These are phyloP conservation scores for Sialis lutaria DNA, from an alignment of 2,888 invertebrate species.

Conservation along the genomic window DNA sequence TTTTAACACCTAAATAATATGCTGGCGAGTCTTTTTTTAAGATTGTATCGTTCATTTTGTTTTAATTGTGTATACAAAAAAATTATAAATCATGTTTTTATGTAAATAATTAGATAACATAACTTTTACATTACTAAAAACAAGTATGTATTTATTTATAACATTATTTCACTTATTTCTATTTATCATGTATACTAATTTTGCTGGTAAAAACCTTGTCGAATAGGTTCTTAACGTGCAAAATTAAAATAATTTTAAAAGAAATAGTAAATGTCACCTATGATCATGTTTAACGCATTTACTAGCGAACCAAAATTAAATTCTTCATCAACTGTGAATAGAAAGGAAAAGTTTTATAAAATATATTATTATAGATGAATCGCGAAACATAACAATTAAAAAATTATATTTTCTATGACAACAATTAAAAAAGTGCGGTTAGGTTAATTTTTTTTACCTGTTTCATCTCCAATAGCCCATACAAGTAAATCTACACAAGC, in stretches of 20 bases:
- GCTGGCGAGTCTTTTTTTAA: too few species aligned
- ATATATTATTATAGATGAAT: neutral
- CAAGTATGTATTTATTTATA: too few species aligned
- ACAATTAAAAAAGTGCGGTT: neutral
- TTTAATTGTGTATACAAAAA: too few species aligned
- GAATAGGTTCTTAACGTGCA: neutral
- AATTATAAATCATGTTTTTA: too few species aligned
- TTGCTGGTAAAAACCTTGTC: neutral
- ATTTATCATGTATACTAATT: too few species aligned
- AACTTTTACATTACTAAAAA: too few species aligned
- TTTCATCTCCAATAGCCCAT: conserved; percentile 95
- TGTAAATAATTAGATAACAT: too few species aligned
- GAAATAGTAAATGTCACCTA: conserved; percentile 30
- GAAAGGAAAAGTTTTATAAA: conserved; percentile 6
- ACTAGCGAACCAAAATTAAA: conserved; percentile 55
- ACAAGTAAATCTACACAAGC: conserved; percentile 94
- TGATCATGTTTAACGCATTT: conserved; percentile 51
- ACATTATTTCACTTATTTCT: too few species aligned
- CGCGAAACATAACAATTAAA: neutral
- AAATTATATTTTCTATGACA: neutral
- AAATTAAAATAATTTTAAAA: neutral
- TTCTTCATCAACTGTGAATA: conserved; percentile 49
- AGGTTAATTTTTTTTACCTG: conserved; percentile 39
- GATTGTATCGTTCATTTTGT: too few species aligned
- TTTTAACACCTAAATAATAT: too few species aligned